phyloP scores from a whole-genome alignment of 2,888 invertebrate genomes.

The Macaria liturata region DNA sequence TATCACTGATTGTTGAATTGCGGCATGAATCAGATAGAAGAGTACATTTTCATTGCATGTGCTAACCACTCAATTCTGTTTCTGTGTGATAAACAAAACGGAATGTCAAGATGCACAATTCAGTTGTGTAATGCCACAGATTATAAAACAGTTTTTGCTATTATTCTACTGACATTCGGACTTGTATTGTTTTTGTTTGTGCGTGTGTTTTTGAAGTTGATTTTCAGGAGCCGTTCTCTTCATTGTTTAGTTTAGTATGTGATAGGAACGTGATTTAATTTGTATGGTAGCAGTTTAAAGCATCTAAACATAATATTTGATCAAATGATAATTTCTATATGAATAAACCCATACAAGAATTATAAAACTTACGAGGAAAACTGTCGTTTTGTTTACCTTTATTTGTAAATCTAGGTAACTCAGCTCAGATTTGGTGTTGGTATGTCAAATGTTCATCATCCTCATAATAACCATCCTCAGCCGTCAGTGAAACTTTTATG shows the following conservation, averaged over 20 bases:
- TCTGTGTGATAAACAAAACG: conserved; percentile 68
- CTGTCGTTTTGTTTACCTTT: no score
- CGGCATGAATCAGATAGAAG: no score
- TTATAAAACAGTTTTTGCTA: conserved; percentile 20
- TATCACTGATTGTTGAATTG: no score
- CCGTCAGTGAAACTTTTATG: conserved; percentile 17
- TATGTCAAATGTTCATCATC: conserved; percentile 6
- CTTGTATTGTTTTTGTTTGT: conserved; percentile 50
- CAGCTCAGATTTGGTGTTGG: neutral
- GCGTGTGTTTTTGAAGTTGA: conserved; percentile 56
- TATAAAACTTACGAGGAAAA: no score
- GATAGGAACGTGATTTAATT: neutral
- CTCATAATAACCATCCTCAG: neutral
- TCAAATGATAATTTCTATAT: no score
- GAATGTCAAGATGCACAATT: conserved; percentile 79
- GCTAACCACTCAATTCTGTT: conserved; percentile 40
- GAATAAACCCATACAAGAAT: no score
- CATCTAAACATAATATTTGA: no score
- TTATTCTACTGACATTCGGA: conserved; percentile 66
- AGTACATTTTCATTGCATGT: no score
- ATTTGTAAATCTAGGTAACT: no score
- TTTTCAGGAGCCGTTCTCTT: conserved; percentile 49
- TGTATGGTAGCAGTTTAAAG: no score
- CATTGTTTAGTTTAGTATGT: conserved; percentile 36
- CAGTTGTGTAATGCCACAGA: conserved; percentile 58